phyloP scores from a whole-genome alignment of 2,797 vertebrate species.

The Channa striata region DNA sequence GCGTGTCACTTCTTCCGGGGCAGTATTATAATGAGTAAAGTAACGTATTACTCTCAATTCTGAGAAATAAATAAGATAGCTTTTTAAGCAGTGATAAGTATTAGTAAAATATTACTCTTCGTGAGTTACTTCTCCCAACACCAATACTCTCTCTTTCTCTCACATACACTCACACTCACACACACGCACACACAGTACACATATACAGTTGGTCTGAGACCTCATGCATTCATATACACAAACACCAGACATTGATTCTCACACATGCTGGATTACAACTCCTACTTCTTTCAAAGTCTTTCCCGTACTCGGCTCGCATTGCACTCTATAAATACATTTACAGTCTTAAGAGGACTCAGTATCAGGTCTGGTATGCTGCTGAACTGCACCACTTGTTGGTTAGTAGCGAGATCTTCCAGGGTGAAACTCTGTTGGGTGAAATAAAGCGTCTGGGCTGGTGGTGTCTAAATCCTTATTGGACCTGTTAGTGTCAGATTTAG shows the following conservation, averaged over 20 bases:
- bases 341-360: slow-evolving; percentile 62
- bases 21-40: too few relatives aligned
- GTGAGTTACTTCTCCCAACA: too few relatives aligned
- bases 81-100: too few relatives aligned
- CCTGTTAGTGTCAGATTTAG: slow-evolving; percentile 18
- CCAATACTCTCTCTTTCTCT: neutral
- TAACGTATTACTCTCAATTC: too few relatives aligned
- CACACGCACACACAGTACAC: slow-evolving; percentile 18
- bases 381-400: slow-evolving; percentile 59
- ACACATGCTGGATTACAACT: slow-evolving; percentile 57
- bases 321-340: slow-evolving; percentile 76
- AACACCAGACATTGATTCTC: slow-evolving; percentile 62
- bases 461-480: slow-evolving; percentile 28
- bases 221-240: slow-evolving; percentile 37
- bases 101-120: too few relatives aligned
- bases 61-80: too few relatives aligned
- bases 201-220: slow-evolving; percentile 12
- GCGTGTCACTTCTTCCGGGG: too few relatives aligned
- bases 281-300: slow-evolving; percentile 58
- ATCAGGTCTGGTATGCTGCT: slow-evolving; percentile 64
- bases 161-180: slow-evolving; percentile 11
- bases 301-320: slow-evolving; percentile 59
- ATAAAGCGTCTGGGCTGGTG: slow-evolving; percentile 15
- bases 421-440: slow-evolving; percentile 9
- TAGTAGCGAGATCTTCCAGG: slow-evolving; percentile 50